Evolutionary conservation across 2,888 invertebrate genomes (phyloP).

Genomic region (Pomacea canaliculata): DNA sequence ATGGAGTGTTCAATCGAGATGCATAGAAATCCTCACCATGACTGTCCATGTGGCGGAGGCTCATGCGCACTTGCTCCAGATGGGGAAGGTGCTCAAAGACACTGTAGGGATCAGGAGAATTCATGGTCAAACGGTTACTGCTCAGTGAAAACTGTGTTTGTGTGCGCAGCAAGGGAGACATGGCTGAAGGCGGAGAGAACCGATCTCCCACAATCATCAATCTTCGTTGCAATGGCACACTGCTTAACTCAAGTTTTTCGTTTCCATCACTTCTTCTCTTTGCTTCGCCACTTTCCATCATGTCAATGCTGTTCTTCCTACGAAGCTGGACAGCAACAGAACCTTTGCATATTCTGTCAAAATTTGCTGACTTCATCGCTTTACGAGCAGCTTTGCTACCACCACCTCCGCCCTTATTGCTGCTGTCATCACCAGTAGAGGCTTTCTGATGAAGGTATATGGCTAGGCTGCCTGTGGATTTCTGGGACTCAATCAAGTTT

Average conservation of each 20-base stretch:
- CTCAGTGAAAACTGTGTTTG: constrained; percentile 61
- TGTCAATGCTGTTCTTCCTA: constrained; percentile 25
- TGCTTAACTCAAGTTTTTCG: not conserved
- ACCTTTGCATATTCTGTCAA: constrained; percentile 54
- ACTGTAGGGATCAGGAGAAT: constrained; percentile 53
- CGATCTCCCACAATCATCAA: constrained; percentile 56
- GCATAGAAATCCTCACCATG: constrained; percentile 23
- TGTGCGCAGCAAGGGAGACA: constrained; percentile 55
- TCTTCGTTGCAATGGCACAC: constrained; percentile 16
- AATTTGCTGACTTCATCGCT: constrained; percentile 21
- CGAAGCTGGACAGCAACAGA: constrained; percentile 52
- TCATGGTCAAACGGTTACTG: constrained; percentile 50
- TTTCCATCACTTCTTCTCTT: not conserved
- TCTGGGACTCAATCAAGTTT: constrained; percentile 49
- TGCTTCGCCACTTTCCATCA: not conserved
- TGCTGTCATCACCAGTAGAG: not conserved
- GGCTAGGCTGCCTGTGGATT: constrained; percentile 58
- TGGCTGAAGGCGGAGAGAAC: constrained; percentile 45
- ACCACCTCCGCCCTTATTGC: not conserved
- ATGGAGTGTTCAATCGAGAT: constrained; percentile 4
- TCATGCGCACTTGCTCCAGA: constrained; percentile 55
- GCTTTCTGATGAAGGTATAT: constrained; percentile 20
- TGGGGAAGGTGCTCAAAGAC: constrained; percentile 52
- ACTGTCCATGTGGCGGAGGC: constrained; percentile 52
- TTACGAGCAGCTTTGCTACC: not conserved